phyloP scores from a whole-genome alignment of 2,113 vertebrate genomes.

The Lycocorax pyrrhopterus region DNA sequence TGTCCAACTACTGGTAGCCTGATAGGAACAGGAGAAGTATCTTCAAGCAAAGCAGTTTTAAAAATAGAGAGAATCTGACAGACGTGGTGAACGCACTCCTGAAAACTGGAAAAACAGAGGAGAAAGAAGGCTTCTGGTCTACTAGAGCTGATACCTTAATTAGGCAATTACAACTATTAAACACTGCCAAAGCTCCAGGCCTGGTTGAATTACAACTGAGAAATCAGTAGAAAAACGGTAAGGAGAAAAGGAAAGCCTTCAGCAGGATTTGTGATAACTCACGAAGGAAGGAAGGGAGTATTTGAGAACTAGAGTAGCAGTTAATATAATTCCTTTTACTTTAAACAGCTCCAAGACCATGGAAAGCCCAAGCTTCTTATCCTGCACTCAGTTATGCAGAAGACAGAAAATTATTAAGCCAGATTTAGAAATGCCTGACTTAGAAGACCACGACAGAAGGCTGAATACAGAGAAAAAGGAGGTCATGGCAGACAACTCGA shows the following conservation, averaged over 20 bases:
- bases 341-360: background rate
- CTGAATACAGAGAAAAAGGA: background rate
- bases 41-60: background rate
- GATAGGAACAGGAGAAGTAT: background rate
- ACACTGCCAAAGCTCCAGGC: constrained; percentile 34
- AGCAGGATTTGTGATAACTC: constrained; percentile 1
- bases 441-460: background rate
- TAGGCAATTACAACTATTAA: constrained; percentile 55
- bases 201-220: constrained; percentile 19
- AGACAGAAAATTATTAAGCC: background rate
- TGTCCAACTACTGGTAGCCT: background rate
- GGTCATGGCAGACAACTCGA: background rate
- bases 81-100: background rate
- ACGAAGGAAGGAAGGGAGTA: background rate
- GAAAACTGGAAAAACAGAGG: background rate
- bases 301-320: background rate
- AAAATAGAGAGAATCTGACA: background rate
- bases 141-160: constrained; percentile 37
- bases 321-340: background rate
- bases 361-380: background rate
- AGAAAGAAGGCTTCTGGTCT: background rate
- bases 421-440: background rate
- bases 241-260: background rate
- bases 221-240: background rate
- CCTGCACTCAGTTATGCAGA: background rate